Base-by-base conservation (phyloP, 2,797 vertebrate genomes). In the Poecilia velifera region DNA sequence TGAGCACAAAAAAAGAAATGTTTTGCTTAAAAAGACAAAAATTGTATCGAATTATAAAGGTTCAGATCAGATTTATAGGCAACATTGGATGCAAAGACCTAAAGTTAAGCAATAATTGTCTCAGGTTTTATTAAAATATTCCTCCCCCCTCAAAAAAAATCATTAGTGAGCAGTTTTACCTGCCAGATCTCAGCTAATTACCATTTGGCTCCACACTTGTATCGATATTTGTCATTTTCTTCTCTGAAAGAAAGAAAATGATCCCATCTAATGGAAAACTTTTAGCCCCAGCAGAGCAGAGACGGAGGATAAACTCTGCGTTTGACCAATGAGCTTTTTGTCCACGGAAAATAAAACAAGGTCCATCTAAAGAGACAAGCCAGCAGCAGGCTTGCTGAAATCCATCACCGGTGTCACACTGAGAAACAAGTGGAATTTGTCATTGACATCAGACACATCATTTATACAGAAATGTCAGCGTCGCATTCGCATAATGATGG, bases 391-490 rank as follows among this genome's bases (percentile, higher is more conserved):
- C 80, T 62, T 59, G 0, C 68, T 47, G 82, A 84, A 81, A 94
- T 94, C 87, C 90, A 91, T 94, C 93, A 94, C 31, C 0, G 43
- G 64, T 82, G 94, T 88, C 93, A 83, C 77, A 2, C 25, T 4
- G 45, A 39, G 84, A 84, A 91, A 89, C 81, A 82, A 89, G 90
- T 74, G 81, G 87, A 85, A 94, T 96, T 84, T 90, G 90, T 95
- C 94, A 95, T 36, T 81, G 86, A 85, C 92, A 84, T 89, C 86
- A 78, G 91, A 89, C 89, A 39, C 78, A 84, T 94, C 93, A 91
- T 95, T 94, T 94, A 89, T 94, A 93, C 84, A 88, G 91, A 91
- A 94, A 93, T 91, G 94, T 94, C 95, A 94, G 93, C 90, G 73
- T 83, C 47, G 88, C 88, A 81, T 93, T 94, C 84, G 84, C 90